Evolutionary conservation across 30 jellyfish, hydroid and myxozoan genomes (phyloP), one percentile per base, ranked within the genome.

Genomic region (Chrysaora quinquecirrha): DNA sequence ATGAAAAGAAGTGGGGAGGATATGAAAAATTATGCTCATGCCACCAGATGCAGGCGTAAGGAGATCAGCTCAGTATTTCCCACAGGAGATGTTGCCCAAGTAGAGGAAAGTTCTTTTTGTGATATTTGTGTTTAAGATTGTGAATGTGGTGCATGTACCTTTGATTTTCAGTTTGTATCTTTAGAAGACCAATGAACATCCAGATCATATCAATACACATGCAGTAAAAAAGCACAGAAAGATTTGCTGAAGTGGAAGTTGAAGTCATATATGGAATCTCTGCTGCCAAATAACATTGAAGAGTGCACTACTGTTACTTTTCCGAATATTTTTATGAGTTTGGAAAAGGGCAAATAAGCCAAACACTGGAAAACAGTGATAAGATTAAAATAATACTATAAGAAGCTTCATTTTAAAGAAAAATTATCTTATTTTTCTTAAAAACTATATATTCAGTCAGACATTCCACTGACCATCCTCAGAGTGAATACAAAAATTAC

Each of bases 11-110:
- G 73, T 62, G 64, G 58, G 2, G 74, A 54, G 47, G 85, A 49
- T 28, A 73, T 73, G 71, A 73, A 73, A 73, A 48, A 34, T 64
- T 73, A 24, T 1, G 38, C 48, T 29, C n/a, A 49, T 34, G 28
- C 33, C 64, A 52, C 25, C 18, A 49, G 35, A 49, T 73, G 85
- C 74, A 73, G 74, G 71, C 85, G 76, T 64, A 64, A 64, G 48
- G 27, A 27, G 9, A 27, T 29, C 48, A 64, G 52, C 52, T 29
- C 52, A 7, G 48, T 29, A 64, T 38, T 73, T 48, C 64, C 64
- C 75, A 73, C 56, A 30, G 62, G 33, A 73, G 34, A 28, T 49
- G 76, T 18, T 27, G 16, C 48, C 61, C 38, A 28, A 23, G 74
- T 6, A 28, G 74, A 25, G 22, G 64, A 32, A 27, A 46, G 85